These are phyloP conservation scores for Dromius quadrimaculatus DNA, from an alignment of 2,888 invertebrate species.

Conservation along the genomic window DNA sequence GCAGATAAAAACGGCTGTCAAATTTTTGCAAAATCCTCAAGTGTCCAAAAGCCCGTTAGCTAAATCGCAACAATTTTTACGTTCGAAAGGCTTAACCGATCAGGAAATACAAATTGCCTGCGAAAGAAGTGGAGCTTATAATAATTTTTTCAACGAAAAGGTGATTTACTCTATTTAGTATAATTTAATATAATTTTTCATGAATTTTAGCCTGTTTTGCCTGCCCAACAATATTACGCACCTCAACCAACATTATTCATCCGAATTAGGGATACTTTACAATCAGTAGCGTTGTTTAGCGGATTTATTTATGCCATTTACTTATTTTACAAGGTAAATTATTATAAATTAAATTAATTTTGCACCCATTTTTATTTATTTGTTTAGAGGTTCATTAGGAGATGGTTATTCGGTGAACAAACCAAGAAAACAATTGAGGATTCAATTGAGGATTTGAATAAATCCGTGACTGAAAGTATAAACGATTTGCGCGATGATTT, in stretches of 20 bases:
- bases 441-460: slow-evolving; percentile 76
- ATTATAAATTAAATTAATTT: slow-evolving; percentile 34
- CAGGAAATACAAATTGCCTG: slow-evolving; percentile 81
- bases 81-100: slow-evolving; percentile 81
- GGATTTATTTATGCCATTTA: slow-evolving; percentile 84
- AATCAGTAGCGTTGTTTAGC: slow-evolving; percentile 81
- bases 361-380: slow-evolving; percentile 12
- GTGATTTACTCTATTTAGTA: neutral
- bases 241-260: slow-evolving; percentile 64
- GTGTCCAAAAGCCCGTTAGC: slow-evolving; percentile 80
- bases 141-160: slow-evolving; percentile 54
- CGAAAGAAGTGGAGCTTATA: slow-evolving; percentile 72
- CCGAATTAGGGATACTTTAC: slow-evolving; percentile 76
- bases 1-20: slow-evolving; percentile 86
- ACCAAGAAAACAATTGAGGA: slow-evolving; percentile 77
- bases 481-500: slow-evolving; percentile 75
- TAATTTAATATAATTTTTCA: slow-evolving; percentile 2
- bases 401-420: slow-evolving; percentile 77
- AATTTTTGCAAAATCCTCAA: slow-evolving; percentile 88
- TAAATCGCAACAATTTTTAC: slow-evolving; percentile 84
- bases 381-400: slow-evolving; percentile 73
- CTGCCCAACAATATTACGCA: slow-evolving; percentile 23
- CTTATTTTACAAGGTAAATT: slow-evolving; percentile 85
- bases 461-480: slow-evolving; percentile 73
- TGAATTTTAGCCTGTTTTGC: slow-evolving; percentile 39